A percentile compares a stretch with the other conserved stretches of the same genome.
These are phyloP conservation scores for Sebastes schlegelii DNA, from an alignment of 2,113 vertebrate genomes.

Conservation along the genomic window DNA sequence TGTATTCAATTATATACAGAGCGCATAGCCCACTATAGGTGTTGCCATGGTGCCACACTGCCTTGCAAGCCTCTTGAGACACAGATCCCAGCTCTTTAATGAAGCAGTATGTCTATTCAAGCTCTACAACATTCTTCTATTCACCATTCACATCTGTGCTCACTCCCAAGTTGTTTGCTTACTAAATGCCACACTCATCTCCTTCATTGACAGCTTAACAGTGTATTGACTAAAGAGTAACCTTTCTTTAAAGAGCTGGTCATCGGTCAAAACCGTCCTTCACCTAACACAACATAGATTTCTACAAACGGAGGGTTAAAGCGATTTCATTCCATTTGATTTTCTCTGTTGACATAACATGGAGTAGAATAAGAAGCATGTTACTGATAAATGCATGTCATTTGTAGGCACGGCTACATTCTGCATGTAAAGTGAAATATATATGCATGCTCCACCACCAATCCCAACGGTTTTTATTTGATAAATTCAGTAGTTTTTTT, in stretches of 20 bases:
- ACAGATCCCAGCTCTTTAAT: neutral
- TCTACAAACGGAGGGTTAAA: neutral
- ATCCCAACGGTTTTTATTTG: neutral
- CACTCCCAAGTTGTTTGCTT: neutral
- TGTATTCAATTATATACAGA: neutral
- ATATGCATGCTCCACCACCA: neutral
- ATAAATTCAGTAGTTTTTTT: constrained; percentile 22
- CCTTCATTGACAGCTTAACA: constrained; percentile 5
- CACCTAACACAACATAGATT: neutral
- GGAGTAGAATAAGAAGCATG: neutral
- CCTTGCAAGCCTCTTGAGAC: neutral
- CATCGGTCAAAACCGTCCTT: neutral
- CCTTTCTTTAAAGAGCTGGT: neutral
- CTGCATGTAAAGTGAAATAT: constrained; percentile 21
- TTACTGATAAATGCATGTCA: constrained; percentile 8
- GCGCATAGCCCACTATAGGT: neutral
- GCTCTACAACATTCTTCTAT: neutral
- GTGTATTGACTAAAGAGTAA: neutral
- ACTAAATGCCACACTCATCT: constrained; percentile 5
- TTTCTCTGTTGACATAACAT: no score
- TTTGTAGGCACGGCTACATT: no score
- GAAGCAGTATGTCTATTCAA: neutral
- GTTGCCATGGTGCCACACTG: constrained; percentile 1
- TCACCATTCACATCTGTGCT: constrained; percentile 1
- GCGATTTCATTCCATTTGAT: no score